phyloP scores from a whole-genome alignment of 2,113 vertebrate species.

The Proteles cristata region DNA sequence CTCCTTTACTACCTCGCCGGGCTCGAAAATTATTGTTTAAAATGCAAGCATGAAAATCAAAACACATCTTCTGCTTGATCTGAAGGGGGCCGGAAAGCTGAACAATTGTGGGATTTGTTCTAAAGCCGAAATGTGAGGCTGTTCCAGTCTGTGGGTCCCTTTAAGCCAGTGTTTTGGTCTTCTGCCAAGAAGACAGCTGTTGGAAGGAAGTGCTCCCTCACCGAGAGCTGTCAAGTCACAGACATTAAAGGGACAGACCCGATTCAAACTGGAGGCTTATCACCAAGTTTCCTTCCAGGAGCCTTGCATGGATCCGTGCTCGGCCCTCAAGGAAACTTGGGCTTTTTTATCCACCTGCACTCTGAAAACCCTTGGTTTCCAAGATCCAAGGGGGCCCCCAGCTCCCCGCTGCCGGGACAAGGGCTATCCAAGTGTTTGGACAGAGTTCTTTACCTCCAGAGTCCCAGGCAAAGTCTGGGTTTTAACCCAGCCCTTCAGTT shows the following conservation, averaged over 20 bases:
- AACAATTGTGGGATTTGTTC: slow-evolving; percentile 89
- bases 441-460: background rate
- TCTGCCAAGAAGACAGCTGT: slow-evolving; percentile 99
- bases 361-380: slow-evolving; percentile 33
- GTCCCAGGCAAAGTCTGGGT: background rate
- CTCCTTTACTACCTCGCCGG: background rate
- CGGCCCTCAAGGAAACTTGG: background rate
- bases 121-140: slow-evolving; percentile 87
- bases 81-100: slow-evolving; percentile 85
- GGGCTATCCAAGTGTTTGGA: background rate
- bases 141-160: slow-evolving; percentile 89
- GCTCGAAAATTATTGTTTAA: slow-evolving; percentile 73
- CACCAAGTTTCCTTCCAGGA: slow-evolving; percentile 78
- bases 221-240: slow-evolving; percentile 92
- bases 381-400: background rate
- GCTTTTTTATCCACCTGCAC: background rate
- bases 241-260: slow-evolving; percentile 90
- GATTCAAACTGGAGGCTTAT: slow-evolving; percentile 79
- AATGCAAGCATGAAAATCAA: slow-evolving; percentile 65
- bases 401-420: background rate
- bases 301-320: slow-evolving; percentile 16
- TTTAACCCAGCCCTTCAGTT: background rate
- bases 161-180: slow-evolving; percentile 94
- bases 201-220: slow-evolving; percentile 94
- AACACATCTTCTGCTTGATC: slow-evolving; percentile 75